Percentiles rank a stretch among this genome's conserved stretches.
phyloP scores from a whole-genome alignment of 2,888 invertebrate species.

The Lymantria monacha region DNA sequence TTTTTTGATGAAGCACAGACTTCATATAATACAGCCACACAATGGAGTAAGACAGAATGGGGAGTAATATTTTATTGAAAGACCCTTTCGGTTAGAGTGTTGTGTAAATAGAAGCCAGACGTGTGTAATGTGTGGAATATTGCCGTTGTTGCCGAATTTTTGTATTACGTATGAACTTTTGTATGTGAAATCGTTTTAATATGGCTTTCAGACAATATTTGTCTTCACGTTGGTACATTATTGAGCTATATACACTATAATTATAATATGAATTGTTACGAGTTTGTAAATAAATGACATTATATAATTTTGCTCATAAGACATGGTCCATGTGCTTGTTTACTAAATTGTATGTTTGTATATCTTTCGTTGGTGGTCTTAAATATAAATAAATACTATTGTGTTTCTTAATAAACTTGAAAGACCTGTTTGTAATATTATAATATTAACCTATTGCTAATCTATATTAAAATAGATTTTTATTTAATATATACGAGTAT shows the following conservation, averaged over 20 bases:
- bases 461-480: too few species aligned
- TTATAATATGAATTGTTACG: too few species aligned
- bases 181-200: constrained; percentile 9
- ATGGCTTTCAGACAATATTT: background rate
- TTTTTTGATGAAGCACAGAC: constrained; percentile 52
- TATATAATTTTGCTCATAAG: too few species aligned
- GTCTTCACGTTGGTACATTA: background rate
- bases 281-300: too few species aligned
- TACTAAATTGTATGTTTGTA: too few species aligned
- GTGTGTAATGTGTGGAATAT: constrained; percentile 71
- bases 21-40: constrained; percentile 58
- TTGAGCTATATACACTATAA: background rate
- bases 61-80: constrained; percentile 80
- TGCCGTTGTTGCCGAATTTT: constrained; percentile 47
- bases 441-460: too few species aligned
- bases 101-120: constrained; percentile 75
- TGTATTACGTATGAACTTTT: constrained; percentile 1
- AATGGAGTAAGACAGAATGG: constrained; percentile 74
- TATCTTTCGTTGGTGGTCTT: too few species aligned
- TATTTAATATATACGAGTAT: too few species aligned
- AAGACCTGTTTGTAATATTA: too few species aligned
- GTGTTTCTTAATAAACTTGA: too few species aligned
- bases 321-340: too few species aligned
- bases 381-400: too few species aligned
- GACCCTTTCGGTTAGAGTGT: constrained; percentile 78